A percentile compares a stretch with the other conserved stretches of the same genome.
phyloP scores from a whole-genome alignment of 1,140 invertebrate species.

The Argopecten irradians region DNA sequence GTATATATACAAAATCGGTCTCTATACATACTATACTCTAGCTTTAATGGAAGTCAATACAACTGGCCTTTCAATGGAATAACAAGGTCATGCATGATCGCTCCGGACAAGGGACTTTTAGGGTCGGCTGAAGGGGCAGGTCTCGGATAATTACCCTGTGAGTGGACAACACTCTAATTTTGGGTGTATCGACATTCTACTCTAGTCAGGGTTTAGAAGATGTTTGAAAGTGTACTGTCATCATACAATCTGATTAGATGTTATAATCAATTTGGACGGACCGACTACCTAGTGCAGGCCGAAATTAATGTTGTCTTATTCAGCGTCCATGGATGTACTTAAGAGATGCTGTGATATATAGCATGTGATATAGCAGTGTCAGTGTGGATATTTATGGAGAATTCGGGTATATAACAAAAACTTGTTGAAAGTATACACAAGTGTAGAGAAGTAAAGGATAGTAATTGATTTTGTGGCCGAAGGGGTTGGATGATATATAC shows the following conservation, averaged over 20 bases:
- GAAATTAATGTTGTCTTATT: background rate
- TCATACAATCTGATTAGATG: background rate
- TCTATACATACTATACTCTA: background rate
- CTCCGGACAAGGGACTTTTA: background rate
- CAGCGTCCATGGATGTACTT: background rate
- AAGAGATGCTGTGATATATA: background rate
- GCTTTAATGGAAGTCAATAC: background rate
- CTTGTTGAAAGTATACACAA: background rate
- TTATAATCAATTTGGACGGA: background rate
- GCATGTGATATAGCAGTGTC: background rate
- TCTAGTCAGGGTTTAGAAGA: background rate
- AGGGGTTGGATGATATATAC: background rate
- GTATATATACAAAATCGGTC: constrained; percentile 7
- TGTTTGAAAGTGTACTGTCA: constrained; percentile 17
- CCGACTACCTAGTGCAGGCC: background rate
- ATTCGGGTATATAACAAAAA: background rate
- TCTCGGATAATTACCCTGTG: background rate
- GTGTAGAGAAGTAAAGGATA: background rate
- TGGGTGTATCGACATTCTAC: background rate
- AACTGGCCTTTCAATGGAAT: background rate
- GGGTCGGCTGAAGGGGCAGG: background rate
- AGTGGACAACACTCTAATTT: background rate
- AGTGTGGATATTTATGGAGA: background rate
- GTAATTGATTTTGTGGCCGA: background rate
- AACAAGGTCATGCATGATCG: background rate